A percentile compares a stretch with the other conserved stretches of the same genome.
Conservation (phyloP, 1,140 invertebrate genomes). For the Apolygus lucorum region DNA sequence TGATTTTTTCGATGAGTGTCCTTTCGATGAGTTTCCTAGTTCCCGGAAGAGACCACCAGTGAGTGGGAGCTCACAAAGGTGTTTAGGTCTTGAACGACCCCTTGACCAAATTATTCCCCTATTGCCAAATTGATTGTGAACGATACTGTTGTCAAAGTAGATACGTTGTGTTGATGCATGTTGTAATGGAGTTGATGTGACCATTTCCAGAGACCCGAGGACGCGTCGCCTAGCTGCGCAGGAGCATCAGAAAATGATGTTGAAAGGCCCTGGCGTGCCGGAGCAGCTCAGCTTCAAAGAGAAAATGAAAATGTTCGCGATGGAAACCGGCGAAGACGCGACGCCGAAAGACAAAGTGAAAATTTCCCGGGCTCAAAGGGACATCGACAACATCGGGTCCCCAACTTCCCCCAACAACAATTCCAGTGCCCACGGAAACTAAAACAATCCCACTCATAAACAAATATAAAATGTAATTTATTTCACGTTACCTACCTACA, state of each 20-base stretch:
- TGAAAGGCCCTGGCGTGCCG: slow-evolving; percentile 55
- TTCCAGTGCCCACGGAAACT: slow-evolving; percentile 22
- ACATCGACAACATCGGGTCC: slow-evolving; percentile 65
- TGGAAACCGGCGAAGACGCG: slow-evolving; percentile 77
- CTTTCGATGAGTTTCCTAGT: no score
- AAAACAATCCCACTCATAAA: neutral
- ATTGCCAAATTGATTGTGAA: no score
- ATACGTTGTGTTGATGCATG: no score
- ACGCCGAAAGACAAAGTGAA: slow-evolving; percentile 87
- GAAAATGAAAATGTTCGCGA: slow-evolving; percentile 96
- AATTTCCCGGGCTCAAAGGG: slow-evolving; percentile 82
- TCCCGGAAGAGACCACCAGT: no score
- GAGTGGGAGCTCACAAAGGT: no score
- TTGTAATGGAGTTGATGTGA: no score
- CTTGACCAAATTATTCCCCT: no score
- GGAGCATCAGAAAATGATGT: slow-evolving; percentile 57
- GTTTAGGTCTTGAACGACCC: no score
- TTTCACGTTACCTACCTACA: neutral
- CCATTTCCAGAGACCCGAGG: slow-evolving; percentile 68
- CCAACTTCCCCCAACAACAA: slow-evolving; percentile 42
- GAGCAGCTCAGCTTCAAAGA: slow-evolving; percentile 89
- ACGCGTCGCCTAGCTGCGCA: slow-evolving; percentile 67
- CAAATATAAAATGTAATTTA: no score
- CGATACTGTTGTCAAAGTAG: no score
- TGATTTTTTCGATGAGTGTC: no score